These are phyloP conservation scores for Argyra leucocephala DNA, from an alignment of 2,888 invertebrate species.

Conservation along the genomic window DNA sequence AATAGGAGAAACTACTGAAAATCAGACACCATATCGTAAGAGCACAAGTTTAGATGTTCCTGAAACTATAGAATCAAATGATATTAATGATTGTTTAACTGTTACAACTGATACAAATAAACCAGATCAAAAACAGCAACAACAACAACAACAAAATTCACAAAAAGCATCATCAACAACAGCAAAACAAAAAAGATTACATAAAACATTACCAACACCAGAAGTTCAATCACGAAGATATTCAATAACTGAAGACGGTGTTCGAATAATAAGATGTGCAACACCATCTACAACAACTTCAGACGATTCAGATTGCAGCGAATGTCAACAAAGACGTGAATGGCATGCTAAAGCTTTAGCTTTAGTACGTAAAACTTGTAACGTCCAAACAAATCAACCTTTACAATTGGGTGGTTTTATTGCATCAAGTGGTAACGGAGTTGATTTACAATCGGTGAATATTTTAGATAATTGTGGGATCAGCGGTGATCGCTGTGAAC, in stretches of 20 bases:
- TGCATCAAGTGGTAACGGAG: background rate
- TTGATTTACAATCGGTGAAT: background rate
- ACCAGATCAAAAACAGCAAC: constrained; percentile 8
- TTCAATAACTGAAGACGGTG: constrained; percentile 62
- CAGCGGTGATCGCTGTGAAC: constrained; percentile 26
- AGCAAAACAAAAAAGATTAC: background rate
- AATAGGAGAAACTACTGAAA: constrained; percentile 31
- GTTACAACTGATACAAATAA: background rate
- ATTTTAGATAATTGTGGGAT: constrained; percentile 27
- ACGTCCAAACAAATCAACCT: constrained; percentile 27
- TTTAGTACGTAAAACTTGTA: constrained; percentile 42
- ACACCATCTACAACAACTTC: constrained; percentile 43
- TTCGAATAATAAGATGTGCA: constrained; percentile 44
- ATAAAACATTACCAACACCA: background rate
- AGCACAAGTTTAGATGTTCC: constrained; percentile 66
- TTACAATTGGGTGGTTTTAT: constrained; percentile 11
- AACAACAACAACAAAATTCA: constrained; percentile 11
- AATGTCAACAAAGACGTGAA: constrained; percentile 43
- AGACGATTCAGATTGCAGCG: constrained; percentile 44
- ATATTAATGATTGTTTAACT: constrained; percentile 2
- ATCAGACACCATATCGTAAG: constrained; percentile 51
- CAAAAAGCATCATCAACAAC: constrained; percentile 14
- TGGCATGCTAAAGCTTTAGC: constrained; percentile 43
- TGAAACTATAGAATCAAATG: constrained; percentile 39
- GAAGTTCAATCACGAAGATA: constrained; percentile 43